A percentile compares a stretch with the other conserved stretches of the same genome.
phyloP scores from a whole-genome alignment of 2,113 vertebrate species.

The Limnothrissa miodon region DNA sequence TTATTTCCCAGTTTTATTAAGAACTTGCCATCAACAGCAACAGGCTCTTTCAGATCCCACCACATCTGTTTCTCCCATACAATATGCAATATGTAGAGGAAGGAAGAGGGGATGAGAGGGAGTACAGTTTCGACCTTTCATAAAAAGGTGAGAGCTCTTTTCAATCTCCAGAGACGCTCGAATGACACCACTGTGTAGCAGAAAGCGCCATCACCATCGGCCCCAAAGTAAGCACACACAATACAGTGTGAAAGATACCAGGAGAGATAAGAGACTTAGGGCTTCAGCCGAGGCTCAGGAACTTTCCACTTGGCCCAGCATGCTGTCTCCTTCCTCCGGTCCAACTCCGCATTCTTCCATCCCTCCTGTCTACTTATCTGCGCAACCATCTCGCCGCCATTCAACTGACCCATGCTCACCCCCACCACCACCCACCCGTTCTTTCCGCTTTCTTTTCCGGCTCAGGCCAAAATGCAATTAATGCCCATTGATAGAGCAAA shows the following conservation, averaged over 20 bases:
- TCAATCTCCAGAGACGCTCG: conserved; percentile 6
- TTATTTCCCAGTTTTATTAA: neutral
- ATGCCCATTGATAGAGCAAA: conserved; percentile 5
- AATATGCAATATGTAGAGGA: neutral
- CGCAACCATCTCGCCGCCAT: neutral
- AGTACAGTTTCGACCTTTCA: conserved; percentile 2
- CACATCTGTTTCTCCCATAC: conserved; percentile 13
- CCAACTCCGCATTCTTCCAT: conserved; percentile 9
- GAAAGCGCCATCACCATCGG: neutral
- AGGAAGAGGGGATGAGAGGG: neutral
- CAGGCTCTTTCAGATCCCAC: conserved; percentile 13
- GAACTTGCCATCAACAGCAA: neutral
- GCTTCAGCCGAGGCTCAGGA: neutral
- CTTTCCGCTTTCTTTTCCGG: neutral
- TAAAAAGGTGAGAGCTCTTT: conserved; percentile 3
- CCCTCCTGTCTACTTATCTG: conserved; percentile 10
- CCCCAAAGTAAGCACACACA: neutral
- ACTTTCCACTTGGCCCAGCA: conserved; percentile 10
- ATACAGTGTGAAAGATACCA: conserved; percentile 10
- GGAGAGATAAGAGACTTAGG: conserved; percentile 9
- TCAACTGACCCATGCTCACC: neutral
- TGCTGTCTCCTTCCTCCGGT: neutral
- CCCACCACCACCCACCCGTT: neutral
- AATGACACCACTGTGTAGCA: neutral
- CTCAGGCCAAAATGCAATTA: conserved; percentile 5